Conservation (phyloP, 2,888 invertebrate genomes). For the Ophioninae sp. region DNA sequence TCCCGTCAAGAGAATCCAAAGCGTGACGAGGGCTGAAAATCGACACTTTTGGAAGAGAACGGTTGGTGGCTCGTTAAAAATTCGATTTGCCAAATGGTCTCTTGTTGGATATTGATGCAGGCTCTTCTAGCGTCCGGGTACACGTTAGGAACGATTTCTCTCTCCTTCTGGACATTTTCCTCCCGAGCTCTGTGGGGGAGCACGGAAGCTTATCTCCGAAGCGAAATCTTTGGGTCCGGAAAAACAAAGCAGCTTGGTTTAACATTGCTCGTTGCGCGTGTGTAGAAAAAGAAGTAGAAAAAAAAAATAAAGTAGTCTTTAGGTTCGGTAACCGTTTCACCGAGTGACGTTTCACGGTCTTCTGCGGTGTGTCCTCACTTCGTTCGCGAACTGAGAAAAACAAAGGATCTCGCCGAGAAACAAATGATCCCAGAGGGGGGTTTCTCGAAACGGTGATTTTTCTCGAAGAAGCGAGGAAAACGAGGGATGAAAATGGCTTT, state of each 20-base stretch:
- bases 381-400: slow-evolving; percentile 63
- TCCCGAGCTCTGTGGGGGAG: slow-evolving; percentile 23
- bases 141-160: slow-evolving; percentile 14
- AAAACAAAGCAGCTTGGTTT: slow-evolving; percentile 26
- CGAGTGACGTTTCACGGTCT: slow-evolving; percentile 15
- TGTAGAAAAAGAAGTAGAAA: neutral
- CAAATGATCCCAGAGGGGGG: slow-evolving; percentile 65
- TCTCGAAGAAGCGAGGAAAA: slow-evolving; percentile 9
- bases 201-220: slow-evolving; percentile 54
- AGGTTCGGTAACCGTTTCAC: slow-evolving; percentile 19
- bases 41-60: slow-evolving; percentile 42
- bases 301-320: neutral
- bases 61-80: slow-evolving; percentile 51
- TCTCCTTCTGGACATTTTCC: too few species aligned
- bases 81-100: slow-evolving; percentile 59
- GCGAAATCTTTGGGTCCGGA: slow-evolving; percentile 47
- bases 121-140: slow-evolving; percentile 22
- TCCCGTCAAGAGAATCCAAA: slow-evolving; percentile 1
- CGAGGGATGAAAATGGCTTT: slow-evolving; percentile 54
- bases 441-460: slow-evolving; percentile 48
- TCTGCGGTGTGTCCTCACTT: slow-evolving; percentile 62
- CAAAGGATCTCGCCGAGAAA: slow-evolving; percentile 65
- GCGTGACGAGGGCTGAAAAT: slow-evolving; percentile 27
- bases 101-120: slow-evolving; percentile 7
- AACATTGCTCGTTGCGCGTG: neutral